These are phyloP conservation scores for Trichosurus vulpecula DNA, from an alignment of 2,797 vertebrate species.

Conservation along the genomic window DNA sequence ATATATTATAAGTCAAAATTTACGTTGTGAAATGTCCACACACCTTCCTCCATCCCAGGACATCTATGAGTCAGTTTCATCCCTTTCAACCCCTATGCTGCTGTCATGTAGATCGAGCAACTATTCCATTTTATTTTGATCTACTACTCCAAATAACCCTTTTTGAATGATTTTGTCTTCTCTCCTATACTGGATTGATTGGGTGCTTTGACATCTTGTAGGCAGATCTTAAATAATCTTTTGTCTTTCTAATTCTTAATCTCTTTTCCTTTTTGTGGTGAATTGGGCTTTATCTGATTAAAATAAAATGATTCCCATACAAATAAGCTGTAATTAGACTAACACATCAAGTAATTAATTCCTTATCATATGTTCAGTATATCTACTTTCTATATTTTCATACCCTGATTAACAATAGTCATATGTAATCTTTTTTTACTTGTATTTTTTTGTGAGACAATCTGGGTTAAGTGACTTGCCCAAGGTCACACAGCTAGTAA, in stretches of 20 bases:
- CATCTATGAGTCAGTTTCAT: neutral
- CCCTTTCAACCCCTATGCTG: neutral
- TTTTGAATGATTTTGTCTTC: neutral
- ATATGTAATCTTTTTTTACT: too few relatives aligned
- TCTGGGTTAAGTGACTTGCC: too few relatives aligned
- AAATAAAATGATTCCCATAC: neutral
- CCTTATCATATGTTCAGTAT: neutral
- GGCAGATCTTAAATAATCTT: neutral
- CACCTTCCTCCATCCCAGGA: neutral
- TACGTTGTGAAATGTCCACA: neutral
- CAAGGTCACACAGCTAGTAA: too few relatives aligned
- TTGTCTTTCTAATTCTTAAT: neutral
- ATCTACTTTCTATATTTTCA: neutral
- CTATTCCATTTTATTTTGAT: neutral
- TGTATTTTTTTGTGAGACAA: neutral
- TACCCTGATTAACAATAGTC: neutral
- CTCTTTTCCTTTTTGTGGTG: neutral
- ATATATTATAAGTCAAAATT: constrained; percentile 43
- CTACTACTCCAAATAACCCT: neutral
- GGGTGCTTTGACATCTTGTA: neutral
- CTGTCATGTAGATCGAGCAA: neutral
- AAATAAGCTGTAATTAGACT: neutral
- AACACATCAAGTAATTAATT: neutral
- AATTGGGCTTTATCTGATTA: neutral
- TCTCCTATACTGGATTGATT: neutral